Percentiles rank a stretch among this genome's conserved stretches.
Conservation (phyloP, 2,888 invertebrate species). For the Pristionchus maxplancki region DNA sequence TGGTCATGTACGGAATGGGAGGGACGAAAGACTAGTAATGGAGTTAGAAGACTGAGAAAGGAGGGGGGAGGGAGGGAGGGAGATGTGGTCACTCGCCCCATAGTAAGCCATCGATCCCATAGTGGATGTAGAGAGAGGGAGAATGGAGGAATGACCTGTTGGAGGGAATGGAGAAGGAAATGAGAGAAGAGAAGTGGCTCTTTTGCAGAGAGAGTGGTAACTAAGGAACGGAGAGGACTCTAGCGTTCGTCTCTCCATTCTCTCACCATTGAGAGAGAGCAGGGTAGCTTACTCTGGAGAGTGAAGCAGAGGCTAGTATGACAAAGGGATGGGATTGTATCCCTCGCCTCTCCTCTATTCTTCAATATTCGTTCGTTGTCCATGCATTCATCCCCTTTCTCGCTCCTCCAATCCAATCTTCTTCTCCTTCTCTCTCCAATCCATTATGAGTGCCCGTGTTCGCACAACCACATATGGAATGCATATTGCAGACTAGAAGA, state of each 20-base stretch:
- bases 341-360: too few relatives aligned
- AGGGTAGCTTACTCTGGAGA: too few relatives aligned
- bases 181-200: neutral
- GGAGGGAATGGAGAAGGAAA: neutral
- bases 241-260: too few relatives aligned
- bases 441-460: neutral
- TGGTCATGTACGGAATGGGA: neutral
- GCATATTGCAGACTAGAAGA: neutral
- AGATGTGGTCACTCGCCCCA: conserved; percentile 27
- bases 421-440: neutral
- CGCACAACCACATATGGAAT: neutral
- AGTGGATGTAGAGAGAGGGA: conserved; percentile 1
- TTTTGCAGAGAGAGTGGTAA: neutral
- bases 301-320: too few relatives aligned
- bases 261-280: too few relatives aligned
- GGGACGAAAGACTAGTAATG: neutral
- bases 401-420: neutral
- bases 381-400: neutral
- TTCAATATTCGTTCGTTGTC: neutral
- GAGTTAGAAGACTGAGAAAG: conserved; percentile 12
- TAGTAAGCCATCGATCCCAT: conserved; percentile 44
- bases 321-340: too few relatives aligned
- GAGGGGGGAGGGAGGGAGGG: neutral
- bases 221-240: neutral
- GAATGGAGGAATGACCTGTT: neutral